Conservation (phyloP, 2,888 invertebrate genomes). For the Cremastobaeus sp. region DNA sequence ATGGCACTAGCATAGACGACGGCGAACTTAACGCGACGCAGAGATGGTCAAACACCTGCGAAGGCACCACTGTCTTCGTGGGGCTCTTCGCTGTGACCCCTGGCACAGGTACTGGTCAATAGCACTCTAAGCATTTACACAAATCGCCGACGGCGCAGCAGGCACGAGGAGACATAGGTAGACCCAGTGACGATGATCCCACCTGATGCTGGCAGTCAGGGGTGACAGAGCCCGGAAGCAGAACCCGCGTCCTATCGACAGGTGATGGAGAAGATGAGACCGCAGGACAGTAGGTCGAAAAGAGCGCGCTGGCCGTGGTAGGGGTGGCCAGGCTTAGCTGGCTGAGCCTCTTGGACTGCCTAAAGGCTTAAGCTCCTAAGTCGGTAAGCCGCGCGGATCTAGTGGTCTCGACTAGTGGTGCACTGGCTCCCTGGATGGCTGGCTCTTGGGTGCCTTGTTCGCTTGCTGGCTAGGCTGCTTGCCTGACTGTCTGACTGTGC, state of each 20-base stretch:
- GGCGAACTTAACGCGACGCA: slow-evolving; percentile 20
- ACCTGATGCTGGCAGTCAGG: too few species aligned
- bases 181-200: too few species aligned
- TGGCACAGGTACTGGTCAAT: slow-evolving; percentile 23
- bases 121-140: slow-evolving; percentile 15
- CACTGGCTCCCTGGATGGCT: slow-evolving; percentile 70
- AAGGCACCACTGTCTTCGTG: slow-evolving; percentile 29
- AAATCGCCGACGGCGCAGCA: slow-evolving; percentile 1
- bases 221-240: too few species aligned
- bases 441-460: slow-evolving; percentile 69
- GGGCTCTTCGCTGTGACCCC: slow-evolving; percentile 22
- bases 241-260: neutral
- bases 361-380: slow-evolving; percentile 77
- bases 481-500: slow-evolving; percentile 76
- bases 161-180: too few species aligned
- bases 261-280: neutral
- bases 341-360: slow-evolving; percentile 77
- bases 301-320: slow-evolving; percentile 62
- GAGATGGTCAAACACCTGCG: slow-evolving; percentile 23
- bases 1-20: slow-evolving; percentile 33
- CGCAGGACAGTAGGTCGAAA: slow-evolving; percentile 56
- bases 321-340: slow-evolving; percentile 73
- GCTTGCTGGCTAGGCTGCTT: slow-evolving; percentile 69
- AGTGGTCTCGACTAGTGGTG: slow-evolving; percentile 71
- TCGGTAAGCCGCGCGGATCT: slow-evolving; percentile 77